phyloP scores from a whole-genome alignment of 2,797 vertebrate genomes.

The Iguana delicatissima region DNA sequence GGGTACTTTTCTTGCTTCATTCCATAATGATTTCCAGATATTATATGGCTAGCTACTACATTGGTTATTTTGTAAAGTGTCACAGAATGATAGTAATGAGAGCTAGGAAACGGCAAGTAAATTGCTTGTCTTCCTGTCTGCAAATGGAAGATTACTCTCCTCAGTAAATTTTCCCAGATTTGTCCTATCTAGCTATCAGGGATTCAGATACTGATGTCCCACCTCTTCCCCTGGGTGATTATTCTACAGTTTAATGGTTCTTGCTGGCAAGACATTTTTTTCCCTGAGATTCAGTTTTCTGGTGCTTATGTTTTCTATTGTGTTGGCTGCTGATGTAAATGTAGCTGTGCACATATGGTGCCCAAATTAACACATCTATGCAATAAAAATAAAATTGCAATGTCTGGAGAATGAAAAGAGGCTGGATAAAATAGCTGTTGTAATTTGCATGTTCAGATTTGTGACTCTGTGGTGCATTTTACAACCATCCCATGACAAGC shows the following conservation, averaged over 20 bases:
- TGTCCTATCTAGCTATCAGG: slow-evolving; percentile 46
- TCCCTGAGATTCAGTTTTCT: slow-evolving; percentile 50
- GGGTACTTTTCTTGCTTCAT: slow-evolving; percentile 27
- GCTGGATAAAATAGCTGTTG: slow-evolving; percentile 31
- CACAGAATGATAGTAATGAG: slow-evolving; percentile 37
- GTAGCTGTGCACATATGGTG: slow-evolving; percentile 50
- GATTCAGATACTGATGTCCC: slow-evolving; percentile 41
- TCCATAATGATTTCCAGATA: slow-evolving; percentile 6
- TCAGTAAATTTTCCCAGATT: slow-evolving; percentile 22
- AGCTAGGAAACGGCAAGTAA: slow-evolving; percentile 26
- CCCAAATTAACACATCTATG: slow-evolving; percentile 58
- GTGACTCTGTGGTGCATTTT: slow-evolving; percentile 33
- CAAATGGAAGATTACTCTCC: slow-evolving; percentile 37
- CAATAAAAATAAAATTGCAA: slow-evolving; percentile 44
- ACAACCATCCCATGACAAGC: slow-evolving; percentile 24
- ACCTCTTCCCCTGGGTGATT: slow-evolving; percentile 42
- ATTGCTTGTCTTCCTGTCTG: slow-evolving; percentile 36
- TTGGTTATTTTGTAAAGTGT: slow-evolving; percentile 27
- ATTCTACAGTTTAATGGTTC: slow-evolving; percentile 26
- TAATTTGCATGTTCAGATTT: slow-evolving; percentile 53
- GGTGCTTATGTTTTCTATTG: slow-evolving; percentile 36
- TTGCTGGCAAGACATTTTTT: slow-evolving; percentile 22
- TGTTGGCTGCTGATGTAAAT: slow-evolving; percentile 61
- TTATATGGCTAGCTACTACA: slow-evolving; percentile 9
- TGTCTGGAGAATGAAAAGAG: slow-evolving; percentile 36